phyloP scores from a whole-genome alignment of 1,140 invertebrate genomes.

The Phymastichus coffea region DNA sequence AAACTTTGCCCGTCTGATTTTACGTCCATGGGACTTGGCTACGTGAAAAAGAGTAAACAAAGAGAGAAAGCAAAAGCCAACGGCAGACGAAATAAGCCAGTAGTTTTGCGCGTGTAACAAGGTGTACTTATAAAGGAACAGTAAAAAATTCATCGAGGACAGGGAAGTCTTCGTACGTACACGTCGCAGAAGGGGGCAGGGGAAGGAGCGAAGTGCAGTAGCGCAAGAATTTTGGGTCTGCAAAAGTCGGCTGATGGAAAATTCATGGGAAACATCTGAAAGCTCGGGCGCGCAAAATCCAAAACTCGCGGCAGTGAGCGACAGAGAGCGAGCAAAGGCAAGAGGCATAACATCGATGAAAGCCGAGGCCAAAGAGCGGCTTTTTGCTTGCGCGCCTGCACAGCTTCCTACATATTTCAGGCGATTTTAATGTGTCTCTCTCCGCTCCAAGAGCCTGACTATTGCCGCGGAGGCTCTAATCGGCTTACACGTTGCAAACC shows the following conservation, averaged over 20 bases:
- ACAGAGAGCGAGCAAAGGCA: too few relatives aligned
- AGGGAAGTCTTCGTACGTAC: too few relatives aligned
- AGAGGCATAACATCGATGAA: not conserved
- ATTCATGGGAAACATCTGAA: constrained; percentile 12
- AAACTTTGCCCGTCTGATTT: too few relatives aligned
- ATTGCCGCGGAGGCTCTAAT: constrained; percentile 49
- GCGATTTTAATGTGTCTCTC: constrained; percentile 58
- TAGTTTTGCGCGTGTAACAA: too few relatives aligned
- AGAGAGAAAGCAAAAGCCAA: too few relatives aligned
- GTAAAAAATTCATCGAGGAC: too few relatives aligned
- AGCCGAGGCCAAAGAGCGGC: not conserved
- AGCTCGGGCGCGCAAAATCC: constrained; percentile 7
- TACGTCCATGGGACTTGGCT: too few relatives aligned
- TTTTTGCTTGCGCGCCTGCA: constrained; percentile 17
- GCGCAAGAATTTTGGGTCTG: constrained; percentile 19
- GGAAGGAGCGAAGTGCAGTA: not conserved
- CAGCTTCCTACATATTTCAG: constrained; percentile 50
- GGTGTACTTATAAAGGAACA: too few relatives aligned
- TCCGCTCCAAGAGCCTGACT: too few relatives aligned
- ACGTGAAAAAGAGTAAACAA: too few relatives aligned
- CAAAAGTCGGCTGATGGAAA: not conserved
- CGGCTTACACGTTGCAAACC: constrained; percentile 54
- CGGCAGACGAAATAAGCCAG: too few relatives aligned
- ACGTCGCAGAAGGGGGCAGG: not conserved
- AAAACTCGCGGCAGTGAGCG: too few relatives aligned